Conservation (phyloP, 2,113 vertebrate genomes). For the Saiga tatarica region DNA sequence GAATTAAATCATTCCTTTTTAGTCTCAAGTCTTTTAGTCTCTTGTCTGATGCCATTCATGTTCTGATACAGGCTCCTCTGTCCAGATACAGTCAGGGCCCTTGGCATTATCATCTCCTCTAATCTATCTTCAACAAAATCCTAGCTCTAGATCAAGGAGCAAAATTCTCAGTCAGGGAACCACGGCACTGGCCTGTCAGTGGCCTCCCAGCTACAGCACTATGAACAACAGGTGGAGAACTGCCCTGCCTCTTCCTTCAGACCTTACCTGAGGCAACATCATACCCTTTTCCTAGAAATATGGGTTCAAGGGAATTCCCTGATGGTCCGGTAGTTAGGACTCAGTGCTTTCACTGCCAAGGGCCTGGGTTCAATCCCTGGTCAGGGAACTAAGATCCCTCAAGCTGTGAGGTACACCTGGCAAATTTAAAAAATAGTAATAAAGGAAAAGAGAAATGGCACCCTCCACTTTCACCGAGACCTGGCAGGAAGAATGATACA, state of each 20-base stretch:
- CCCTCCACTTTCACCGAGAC: neutral
- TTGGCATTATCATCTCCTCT: neutral
- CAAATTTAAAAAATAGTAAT: neutral
- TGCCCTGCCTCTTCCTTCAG: neutral
- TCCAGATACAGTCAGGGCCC: neutral
- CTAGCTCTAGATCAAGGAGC: neutral
- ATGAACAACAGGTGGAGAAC: neutral
- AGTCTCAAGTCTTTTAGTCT: neutral
- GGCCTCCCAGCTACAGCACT: neutral
- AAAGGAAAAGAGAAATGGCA: neutral
- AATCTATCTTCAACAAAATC: neutral
- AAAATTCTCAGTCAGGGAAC: neutral
- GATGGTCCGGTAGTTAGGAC: neutral
- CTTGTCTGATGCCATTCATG: neutral
- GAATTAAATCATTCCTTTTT: neutral
- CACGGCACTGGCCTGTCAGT: neutral
- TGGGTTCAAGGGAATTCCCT: neutral
- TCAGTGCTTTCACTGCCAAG: neutral
- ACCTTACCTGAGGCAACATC: neutral
- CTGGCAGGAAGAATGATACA: neutral
- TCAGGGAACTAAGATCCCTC: neutral
- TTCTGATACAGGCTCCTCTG: slow-evolving; percentile 1
- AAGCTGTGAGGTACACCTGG: neutral
- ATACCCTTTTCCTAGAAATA: neutral
- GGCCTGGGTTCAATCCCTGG: neutral